Base-by-base conservation (phyloP, 2,888 invertebrate genomes). In the Tetragonula carbonaria region DNA sequence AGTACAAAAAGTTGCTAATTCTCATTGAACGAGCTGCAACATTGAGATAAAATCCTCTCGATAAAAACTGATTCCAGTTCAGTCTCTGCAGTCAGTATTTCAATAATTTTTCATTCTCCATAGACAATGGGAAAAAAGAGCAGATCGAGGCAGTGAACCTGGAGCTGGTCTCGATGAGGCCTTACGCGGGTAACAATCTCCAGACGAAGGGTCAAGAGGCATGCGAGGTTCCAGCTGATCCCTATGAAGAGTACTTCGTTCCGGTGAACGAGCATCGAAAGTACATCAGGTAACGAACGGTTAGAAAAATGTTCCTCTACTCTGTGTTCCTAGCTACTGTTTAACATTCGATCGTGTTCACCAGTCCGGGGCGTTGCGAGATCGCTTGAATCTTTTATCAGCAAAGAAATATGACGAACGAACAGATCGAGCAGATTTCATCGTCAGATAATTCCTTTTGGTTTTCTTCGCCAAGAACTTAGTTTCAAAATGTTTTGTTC, bases 211-310 rank as follows among this genome's bases (percentile, higher is more conserved):
- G 93, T 80, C 94, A 93, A 87, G 95, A 93, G 87, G 94, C 94
- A n/a, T 94, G 94, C 88, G 94, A 94, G 77, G 91, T 94, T 70
- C 95, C 96, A 38, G 95, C 96, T 57, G 97, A 97, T 93, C 97
- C 97, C 8, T 97, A 97, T 94, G 97, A 97, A 92, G 97, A 97
- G 92, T 97, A 97, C 95, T 97, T 97, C 94, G 97, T 98, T 85
- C 97, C 97, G 53, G 97, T 98, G 87, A 97, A 98, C 93, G 97
- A 97, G 93, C 97, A 97, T 94, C 96, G 97, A 93, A 98, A 98
- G 95, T 97, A 97, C 93, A 97, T 97, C 96, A 97, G 97, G 97
- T 97, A 94, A 95, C 72, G 74, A 85, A 66, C 66, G 71, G 68
- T 28, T 71, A 8, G 23, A 50, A 79, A 66, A 53, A 53, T 68